Base-by-base conservation (phyloP, 1,140 invertebrate species). In the Hermetia illucens region DNA sequence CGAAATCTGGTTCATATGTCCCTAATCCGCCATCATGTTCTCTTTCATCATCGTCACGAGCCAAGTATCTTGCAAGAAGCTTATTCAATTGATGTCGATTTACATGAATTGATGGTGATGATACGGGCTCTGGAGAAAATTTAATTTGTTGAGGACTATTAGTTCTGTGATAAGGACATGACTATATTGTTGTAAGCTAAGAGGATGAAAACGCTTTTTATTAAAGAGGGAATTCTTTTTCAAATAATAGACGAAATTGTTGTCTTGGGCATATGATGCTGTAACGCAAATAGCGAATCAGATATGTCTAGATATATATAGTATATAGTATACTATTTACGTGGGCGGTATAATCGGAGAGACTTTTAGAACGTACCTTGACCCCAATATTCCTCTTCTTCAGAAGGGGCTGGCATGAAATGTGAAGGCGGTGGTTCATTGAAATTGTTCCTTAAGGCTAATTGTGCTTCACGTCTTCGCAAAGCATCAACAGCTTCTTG, bases 21-120 rank as follows among this genome's bases (percentile, higher is more conserved):
- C 41, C 18, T 36, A 15, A 21, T 15, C 27, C 13, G 40, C 34
- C 43, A 16, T 43, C 45, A 41, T 50, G 39, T 36, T 45, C 46
- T 29, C 39, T 25, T 25, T 53, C 51, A 42, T 50, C 54, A 40
- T 35, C 49, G 34, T 57, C 51, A 32, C 46, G 51, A 41, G 52
- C 51, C 48, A 59, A 53, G 45, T 60, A 60, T 42, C 55, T 57
- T 41, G 52, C 56, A 32, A 59, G 49, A 40, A 45, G 44, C 41
- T 58, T 58, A 49, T 58, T 58, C 40, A 56, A 45, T 50, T 48
- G 47, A 42, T 53, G 51, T 16, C 55, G 53, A 45, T 56, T 55
- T 6, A 44, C 46, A 50, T 27, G 24, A n/a, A 37, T 52, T 51
- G 49, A 13, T 44, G 48, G 52, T 58, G 39, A 39, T 43, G 44